These are phyloP conservation scores for Poeciliopsis occidentalis DNA, from an alignment of 2,113 vertebrate genomes.

Conservation along the genomic window DNA sequence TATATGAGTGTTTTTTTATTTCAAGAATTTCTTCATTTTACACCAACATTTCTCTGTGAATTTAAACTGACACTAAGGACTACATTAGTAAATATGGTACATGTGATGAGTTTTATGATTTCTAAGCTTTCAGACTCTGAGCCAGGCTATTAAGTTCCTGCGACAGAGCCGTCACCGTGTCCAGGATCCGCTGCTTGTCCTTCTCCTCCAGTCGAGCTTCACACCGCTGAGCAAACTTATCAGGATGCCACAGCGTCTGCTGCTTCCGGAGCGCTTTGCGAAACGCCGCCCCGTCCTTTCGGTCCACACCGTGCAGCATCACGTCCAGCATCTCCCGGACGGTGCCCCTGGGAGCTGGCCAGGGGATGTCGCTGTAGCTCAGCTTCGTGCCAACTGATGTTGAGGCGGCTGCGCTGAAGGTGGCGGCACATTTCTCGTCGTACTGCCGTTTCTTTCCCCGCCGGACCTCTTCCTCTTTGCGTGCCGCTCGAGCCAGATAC, in stretches of 20 bases:
- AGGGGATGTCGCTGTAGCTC: conserved; percentile 86
- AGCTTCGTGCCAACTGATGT: conserved; percentile 50
- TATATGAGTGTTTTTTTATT: not conserved
- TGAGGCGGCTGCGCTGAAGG: conserved; percentile 48
- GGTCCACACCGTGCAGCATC: conserved; percentile 83
- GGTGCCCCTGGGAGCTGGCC: conserved; percentile 82
- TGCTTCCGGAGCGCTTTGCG: conserved; percentile 83
- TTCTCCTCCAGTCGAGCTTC: conserved; percentile 78
- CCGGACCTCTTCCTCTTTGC: conserved; percentile 75
- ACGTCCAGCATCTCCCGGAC: conserved; percentile 85
- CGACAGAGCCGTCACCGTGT: conserved; percentile 85
- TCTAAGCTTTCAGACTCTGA: conserved; percentile 71
- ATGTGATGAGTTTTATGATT: too few relatives aligned
- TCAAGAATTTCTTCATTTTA: not conserved
- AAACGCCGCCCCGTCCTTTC: conserved; percentile 70
- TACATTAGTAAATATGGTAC: not conserved
- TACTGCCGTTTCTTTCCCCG: conserved; percentile 70
- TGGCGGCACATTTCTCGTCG: conserved; percentile 65
- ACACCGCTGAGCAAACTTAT: conserved; percentile 88
- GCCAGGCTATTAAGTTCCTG: conserved; percentile 88
- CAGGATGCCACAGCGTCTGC: conserved; percentile 88
- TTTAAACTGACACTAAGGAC: not conserved
- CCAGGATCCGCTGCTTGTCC: conserved; percentile 81
- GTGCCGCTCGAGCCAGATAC: conserved; percentile 75
- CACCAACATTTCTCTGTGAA: not conserved